Evolutionary conservation across 2,888 invertebrate genomes (phyloP), one percentile per base, ranked within the genome.

Genomic region (Eretmocerus hayati): DNA sequence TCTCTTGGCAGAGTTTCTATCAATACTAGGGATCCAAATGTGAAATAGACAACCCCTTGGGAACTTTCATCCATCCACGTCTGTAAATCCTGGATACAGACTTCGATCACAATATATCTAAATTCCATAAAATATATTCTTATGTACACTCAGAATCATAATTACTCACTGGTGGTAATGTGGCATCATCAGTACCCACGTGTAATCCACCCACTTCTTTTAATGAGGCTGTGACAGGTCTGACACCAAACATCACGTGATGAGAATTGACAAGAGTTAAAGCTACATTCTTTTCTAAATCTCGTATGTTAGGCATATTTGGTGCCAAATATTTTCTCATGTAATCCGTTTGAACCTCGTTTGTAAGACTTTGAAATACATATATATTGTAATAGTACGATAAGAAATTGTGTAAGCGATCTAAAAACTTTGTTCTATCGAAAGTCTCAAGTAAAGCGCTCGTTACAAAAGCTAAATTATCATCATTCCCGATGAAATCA

Each of bases 121-220:
- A n/a, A 8, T 20, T 20, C 5, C 2, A 4, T 5, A 3, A 19
- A 37, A 9, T 5, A 5, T 20, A 4, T 19, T 37, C 18, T 5
- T 18, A 4, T 3, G 8, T 9, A 35, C 13, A 5, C 3, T 37
- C 21, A 23, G 15, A 39, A 22, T 23, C 5, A n/a, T n/a, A n/a
- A n/a, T 33, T 15, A 22, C 26, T 55, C 59, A 65, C 66, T 4
- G 38, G 39, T 0, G 58, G 40, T 32, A 64, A 35, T 33, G 56
- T 49, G 2, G 56, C 18, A 2, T 44, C 58, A 11, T 62, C 61
- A 2, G 65, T 62, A 1, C 52, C 54, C 4, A 79, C 70, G 52
- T 80, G 80, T 48, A 78, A 63, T 31, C 79, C 80, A 13, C 76
- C 78, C 6, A 79, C 74, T 30, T 76, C 72, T 11, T 79, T 62